Conservation (phyloP, 64 coral and sea anemone genomes). For the Acropora yongei region DNA sequence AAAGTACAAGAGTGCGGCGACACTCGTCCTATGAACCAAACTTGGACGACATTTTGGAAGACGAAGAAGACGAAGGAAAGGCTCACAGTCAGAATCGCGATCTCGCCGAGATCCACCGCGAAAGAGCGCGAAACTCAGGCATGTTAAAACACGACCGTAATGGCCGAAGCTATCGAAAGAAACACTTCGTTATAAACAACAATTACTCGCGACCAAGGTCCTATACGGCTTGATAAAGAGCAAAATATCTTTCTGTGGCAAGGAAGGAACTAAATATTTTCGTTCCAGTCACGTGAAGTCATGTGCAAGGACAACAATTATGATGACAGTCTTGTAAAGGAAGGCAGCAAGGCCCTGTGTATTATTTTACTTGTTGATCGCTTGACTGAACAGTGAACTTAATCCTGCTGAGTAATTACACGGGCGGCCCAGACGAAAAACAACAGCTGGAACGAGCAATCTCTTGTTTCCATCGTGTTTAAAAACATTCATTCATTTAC, state of each 20-base stretch:
- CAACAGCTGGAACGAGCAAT: too few species aligned
- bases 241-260: not conserved
- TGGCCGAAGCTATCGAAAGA: constrained; percentile 53
- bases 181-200: constrained; percentile 25
- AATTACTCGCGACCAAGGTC: constrained; percentile 38
- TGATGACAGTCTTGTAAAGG: not conserved
- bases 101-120: constrained; percentile 56
- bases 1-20: constrained; percentile 27
- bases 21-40: constrained; percentile 75
- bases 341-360: not conserved
- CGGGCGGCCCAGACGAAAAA: too few species aligned
- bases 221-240: constrained; percentile 3
- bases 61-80: constrained; percentile 18
- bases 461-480: too few species aligned
- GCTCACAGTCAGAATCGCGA: constrained; percentile 1
- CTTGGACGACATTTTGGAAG: constrained; percentile 67
- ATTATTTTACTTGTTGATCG: too few species aligned
- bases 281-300: constrained; percentile 30
- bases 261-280: not conserved
- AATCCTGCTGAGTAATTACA: too few species aligned
- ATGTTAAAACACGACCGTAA: constrained; percentile 32
- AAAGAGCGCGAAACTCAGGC: constrained; percentile 43
- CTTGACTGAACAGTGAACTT: too few species aligned
- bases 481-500: too few species aligned
- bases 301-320: constrained; percentile 31